Evolutionary conservation across 2,113 vertebrate genomes (phyloP), one percentile per base, ranked within the genome.

Genomic region (Coptodon bakossiorum): DNA sequence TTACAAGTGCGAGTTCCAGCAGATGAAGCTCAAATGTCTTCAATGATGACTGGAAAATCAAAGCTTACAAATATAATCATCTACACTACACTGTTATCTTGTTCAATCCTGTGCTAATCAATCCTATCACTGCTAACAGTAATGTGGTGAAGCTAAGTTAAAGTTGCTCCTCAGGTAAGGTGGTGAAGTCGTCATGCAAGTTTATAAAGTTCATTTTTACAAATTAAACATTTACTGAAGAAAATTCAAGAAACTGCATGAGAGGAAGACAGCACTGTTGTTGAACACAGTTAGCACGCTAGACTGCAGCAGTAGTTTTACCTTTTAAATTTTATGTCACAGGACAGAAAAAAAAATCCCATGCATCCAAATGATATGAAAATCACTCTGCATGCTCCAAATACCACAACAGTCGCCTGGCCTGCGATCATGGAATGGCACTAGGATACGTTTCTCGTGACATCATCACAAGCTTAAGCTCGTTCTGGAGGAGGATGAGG

Each of bases 1-100:
- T 87, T 45, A 16, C 31, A 45, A 43, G 40, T 19, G 45, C 9
- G 27, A n/a, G 34, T 43, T 52, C 14, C 79, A 80, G 78, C 83
- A 83, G 76, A 86, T 50, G 40, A 84, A 56, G 63, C 63, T 86
- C 9, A 95, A 92, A 94, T 93, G 90, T 91, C 92, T 93, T 29
- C 80, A 45, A 16, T 45, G 53, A 90, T 56, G 22, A 73, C 61
- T 83, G 54, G 19, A 66, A 31, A 82, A 86, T 85, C 17, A 81
- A 79, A 85, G 40, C 12, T 3, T 27, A 52, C 82, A 54, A 86
- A 81, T 34, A 79, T 82, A 80, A 91, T 86, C 61, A 54, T 61
- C 83, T 24, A 66, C 40, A 24, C 31, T 22, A 48, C 6, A 88
- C 29, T 31, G 4, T 68, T 14, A 73, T 59, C 11, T 12, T 11